A percentile compares a stretch with the other conserved stretches of the same genome.
Conservation (phyloP, 2,797 vertebrate genomes). For the Alectoris magna region DNA sequence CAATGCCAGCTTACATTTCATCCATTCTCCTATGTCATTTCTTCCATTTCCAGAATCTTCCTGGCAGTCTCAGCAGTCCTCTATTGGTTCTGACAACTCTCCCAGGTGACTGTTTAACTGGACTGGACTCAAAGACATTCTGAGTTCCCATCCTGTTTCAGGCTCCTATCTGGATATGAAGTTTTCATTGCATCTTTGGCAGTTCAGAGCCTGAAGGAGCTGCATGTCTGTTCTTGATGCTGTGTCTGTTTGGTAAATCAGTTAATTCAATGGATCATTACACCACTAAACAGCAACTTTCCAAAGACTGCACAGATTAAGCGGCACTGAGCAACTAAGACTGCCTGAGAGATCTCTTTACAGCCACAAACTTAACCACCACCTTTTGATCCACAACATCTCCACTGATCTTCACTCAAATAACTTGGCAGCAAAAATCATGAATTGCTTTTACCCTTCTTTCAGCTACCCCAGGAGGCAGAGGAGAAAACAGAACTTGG, state of each 20-base stretch:
- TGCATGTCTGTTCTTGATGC: neutral
- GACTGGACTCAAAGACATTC: neutral
- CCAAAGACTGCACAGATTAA: slow-evolving; percentile 1
- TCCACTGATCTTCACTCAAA: neutral
- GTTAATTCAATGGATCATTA: slow-evolving; percentile 18
- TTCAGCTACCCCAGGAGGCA: neutral
- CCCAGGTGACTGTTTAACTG: neutral
- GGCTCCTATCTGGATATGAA: neutral
- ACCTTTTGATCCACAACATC: neutral
- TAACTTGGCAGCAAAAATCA: neutral
- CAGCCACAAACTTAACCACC: neutral
- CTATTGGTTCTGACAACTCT: neutral
- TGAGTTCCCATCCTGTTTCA: neutral
- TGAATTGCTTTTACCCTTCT: neutral
- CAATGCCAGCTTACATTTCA: neutral
- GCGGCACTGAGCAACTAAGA: neutral
- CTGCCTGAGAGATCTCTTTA: neutral
- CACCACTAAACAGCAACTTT: neutral
- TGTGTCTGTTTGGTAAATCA: neutral
- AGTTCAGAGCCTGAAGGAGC: neutral
- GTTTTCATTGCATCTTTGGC: neutral
- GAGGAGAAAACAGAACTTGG: neutral
- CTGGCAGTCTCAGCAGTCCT: neutral
- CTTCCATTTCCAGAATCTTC: slow-evolving; percentile 8
- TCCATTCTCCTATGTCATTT: neutral